These are phyloP conservation scores for Rugalucina vietnamica DNA, from an alignment of 2,888 invertebrate species.

Conservation along the genomic window DNA sequence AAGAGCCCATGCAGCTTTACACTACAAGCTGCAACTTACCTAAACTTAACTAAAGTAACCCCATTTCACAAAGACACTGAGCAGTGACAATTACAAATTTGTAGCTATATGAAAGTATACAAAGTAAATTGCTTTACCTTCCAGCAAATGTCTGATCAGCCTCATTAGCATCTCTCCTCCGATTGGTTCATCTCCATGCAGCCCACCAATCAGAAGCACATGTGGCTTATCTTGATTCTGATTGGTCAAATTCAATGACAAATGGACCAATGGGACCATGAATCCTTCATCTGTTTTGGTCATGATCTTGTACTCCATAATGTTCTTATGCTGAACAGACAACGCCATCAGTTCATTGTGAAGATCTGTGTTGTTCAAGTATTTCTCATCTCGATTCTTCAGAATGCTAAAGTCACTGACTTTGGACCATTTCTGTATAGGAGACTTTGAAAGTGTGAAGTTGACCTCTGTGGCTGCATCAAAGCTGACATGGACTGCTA, in stretches of 20 bases:
- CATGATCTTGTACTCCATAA: conserved; percentile 84
- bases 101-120: too few relatives aligned
- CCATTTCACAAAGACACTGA: too few relatives aligned
- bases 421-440: conserved; percentile 89
- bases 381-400: conserved; percentile 86
- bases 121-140: conserved; percentile 62
- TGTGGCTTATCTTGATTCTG: conserved; percentile 88
- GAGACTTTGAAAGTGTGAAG: conserved; percentile 88
- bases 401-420: conserved; percentile 83
- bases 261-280: conserved; percentile 68
- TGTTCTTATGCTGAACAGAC: conserved; percentile 88
- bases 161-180: conserved; percentile 80
- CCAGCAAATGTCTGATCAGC: conserved; percentile 91
- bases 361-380: conserved; percentile 88
- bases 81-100: too few relatives aligned
- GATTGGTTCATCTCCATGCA: conserved; percentile 81
- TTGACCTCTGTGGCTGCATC: conserved; percentile 88
- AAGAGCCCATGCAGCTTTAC: too few relatives aligned
- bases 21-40: neutral
- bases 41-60: neutral
- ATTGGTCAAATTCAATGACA: conserved; percentile 61
- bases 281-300: conserved; percentile 58
- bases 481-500: conserved; percentile 87
- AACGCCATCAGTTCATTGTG: conserved; percentile 88
- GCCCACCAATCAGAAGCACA: conserved; percentile 92